Base-by-base conservation (phyloP, 2,888 invertebrate genomes). In the Argyra leucocephala region DNA sequence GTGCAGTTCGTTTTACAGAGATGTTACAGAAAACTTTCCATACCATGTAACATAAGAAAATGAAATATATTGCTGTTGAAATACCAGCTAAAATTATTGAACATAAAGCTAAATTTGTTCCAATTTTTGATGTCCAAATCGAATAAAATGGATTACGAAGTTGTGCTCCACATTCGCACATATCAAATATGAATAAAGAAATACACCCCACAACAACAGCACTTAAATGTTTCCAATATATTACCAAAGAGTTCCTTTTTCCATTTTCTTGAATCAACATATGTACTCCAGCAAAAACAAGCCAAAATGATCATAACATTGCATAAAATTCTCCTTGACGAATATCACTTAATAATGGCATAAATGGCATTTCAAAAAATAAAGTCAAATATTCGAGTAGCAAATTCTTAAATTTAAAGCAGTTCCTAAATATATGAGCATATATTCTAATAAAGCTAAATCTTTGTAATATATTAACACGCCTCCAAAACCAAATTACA, bases 271-370 rank as follows among this genome's bases (percentile, higher is more conserved):
- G 85, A 69, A 86, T 86, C 80, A 96, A 84, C 83, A 98, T 89
- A 81, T 99, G 99, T 79, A 99, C 99, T 1, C 99, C 98, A 66
- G 96, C 93, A 80, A 99, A 99, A 48, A 99, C 88, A 0, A 99
- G 84, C 99, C 99, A 99, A 78, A 99, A 99, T 3, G 95, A 94
- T 66, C 99, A 84, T 18, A 99, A 82, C 76, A 89, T 90, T 0
- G 96, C 93, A 81, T 99, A 98, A 80, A 99, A 99, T 57, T 96
- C 83, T 9, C 99, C 99, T 80, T 99, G 98, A 66, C 96, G 85
- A 67, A 99, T 89, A 79, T 99, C 99, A 72, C 91, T 90, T 10
- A 98, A 76, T 48, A 99, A 80, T 66, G 97, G 82, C 95, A 99
- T 96, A 76, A 91, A 97, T 0, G 98, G 97, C 86, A 97, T 87